Base-by-base conservation (phyloP, 2,888 invertebrate genomes). In the Pheosia gnoma region DNA sequence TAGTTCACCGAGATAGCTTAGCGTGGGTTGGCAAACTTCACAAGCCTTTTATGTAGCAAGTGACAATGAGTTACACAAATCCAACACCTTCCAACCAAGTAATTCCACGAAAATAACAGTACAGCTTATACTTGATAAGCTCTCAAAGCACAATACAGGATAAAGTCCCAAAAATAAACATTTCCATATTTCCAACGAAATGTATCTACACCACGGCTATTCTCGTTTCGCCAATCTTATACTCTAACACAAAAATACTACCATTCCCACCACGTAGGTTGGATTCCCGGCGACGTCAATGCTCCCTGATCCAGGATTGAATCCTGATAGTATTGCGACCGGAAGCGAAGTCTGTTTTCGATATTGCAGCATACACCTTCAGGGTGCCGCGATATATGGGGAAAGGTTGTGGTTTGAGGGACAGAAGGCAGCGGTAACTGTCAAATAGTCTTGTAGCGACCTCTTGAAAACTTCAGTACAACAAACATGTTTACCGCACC, bases 181-280 rank as follows among this genome's bases (percentile, higher is more conserved):
- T 47, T 47, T 47, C n/a, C n/a, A 47, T n/a, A 4, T 47, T 47
- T n/a, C 47, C 47, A 11, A 11, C 4, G 0, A 5, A 0, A 9
- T n/a, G 4, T 10, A n/a, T 47, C 45, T 2, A 4, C 45, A 45
- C 45, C 41, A 10, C 47, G n/a, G 4, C 11, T 47, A 47, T 47
- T n/a, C 9, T n/a, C 47, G 4, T 47, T 47, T 4, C n/a, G 51
- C 38, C 61, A 58, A 59, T 63, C 64, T 60, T 62, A 67, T 53
- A 61, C n/a, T 56, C 49, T 58, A 57, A 57, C 8, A 57, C 8
- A 57, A 53, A 65, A 61, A 54, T 62, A 37, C 62, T 71, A 54
- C 11, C 36, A 72, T 72, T 75, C 72, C 0, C 13, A n/a, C 58
- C 67, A 72, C 72, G 72, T 71, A 61, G 43, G 38, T 61, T 43